Base-by-base conservation (phyloP, 2,797 vertebrate species). In the Gymnoscopelus braueri region DNA sequence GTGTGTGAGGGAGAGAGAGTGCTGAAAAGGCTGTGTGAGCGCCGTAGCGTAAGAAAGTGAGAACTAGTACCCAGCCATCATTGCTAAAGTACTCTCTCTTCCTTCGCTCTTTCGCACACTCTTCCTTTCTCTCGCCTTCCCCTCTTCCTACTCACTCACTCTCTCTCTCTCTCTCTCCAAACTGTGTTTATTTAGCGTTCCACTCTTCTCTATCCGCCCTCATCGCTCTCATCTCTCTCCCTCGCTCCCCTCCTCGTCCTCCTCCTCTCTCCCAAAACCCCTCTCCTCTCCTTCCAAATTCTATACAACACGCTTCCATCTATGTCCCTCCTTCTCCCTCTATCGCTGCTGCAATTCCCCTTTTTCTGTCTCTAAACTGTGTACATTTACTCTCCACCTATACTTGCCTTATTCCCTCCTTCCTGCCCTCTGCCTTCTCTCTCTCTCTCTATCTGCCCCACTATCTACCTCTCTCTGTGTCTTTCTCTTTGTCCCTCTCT, bases 1-100 rank as follows among this genome's bases (percentile, higher is more conserved):
- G 56, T 32, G 26, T 58, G 26, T 32, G 35, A 47, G 39, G 48
- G 11, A 65, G 58, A 60, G 58, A 39, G 29, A 39, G 19, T 13
- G 60, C 56, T 67, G 65, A 60, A 67, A 67, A 60, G 62, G 73
- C 63, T 72, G 81, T 74, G 78, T 78, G 75, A 81, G 75, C 74
- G 68, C 71, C 78, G 76, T 70, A 69, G 60, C 52, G 32, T 14
- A 61, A 84, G 79, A 85, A 84, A 82, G 81, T 84, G 83, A 88
- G 81, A 87, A 79, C 82, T 81, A 82, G 75, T 82, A 85, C 81
- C 80, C 83, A 81, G 67, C 75, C 76, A 84, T 85, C 84, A 87
- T 73, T 83, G 81, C 69, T 75, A 29, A 44, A 67, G 82, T 67
- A 67, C 72, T 78, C 60, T 63, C 14, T 32, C 70, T 74, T 67